Base-by-base conservation (phyloP, 2,888 invertebrate genomes). In the Choristoneura rosaceana region DNA sequence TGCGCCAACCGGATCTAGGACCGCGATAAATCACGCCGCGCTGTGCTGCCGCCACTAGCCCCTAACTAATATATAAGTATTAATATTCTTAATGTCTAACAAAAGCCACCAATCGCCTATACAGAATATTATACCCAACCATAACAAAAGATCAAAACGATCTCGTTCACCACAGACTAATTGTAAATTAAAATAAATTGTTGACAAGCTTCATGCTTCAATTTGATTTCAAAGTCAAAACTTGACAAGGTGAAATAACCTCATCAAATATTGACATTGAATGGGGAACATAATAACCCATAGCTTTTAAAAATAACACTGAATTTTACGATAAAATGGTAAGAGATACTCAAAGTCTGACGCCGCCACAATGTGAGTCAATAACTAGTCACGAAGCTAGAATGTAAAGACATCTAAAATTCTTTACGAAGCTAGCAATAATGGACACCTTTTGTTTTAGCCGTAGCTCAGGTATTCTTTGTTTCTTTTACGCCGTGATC, bases 1-100 rank as follows among this genome's bases (percentile, higher is more conserved):
- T 61, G 76, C 75, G 75, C 73, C 80, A 92, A 91, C 93, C 93
- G 93, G 93, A 93, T 93, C 92, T 91, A 86, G 84, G 85, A 80
- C 79, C 79, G 82, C 84, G 89, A 93, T 92, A 93, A 91, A 92
- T 92, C 87, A 90, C 87, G 84, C 78, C 14, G 59, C 41, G 59
- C 61, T 4, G 62, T 14, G 62, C 62, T 5, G 62, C 10, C 43
- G 17, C 43, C 33, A 12, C 55, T 25, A 55, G 55, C 55, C 25
- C 25, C 25, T 17, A 15, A 50, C 50, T 47, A 14, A 47, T 12
- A 38, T 12, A 25, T 25, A 25, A 25, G 25, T 25, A 12, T 43
- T 12, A 3, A 10, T 47, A 47, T 4, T 14, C 14, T n/a, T n/a
- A 47, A n/a, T 5, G 2, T 47, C 15, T n/a, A 52, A 47, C 47